phyloP scores from a whole-genome alignment of 2,888 invertebrate genomes.

The Oasisia sp. region DNA sequence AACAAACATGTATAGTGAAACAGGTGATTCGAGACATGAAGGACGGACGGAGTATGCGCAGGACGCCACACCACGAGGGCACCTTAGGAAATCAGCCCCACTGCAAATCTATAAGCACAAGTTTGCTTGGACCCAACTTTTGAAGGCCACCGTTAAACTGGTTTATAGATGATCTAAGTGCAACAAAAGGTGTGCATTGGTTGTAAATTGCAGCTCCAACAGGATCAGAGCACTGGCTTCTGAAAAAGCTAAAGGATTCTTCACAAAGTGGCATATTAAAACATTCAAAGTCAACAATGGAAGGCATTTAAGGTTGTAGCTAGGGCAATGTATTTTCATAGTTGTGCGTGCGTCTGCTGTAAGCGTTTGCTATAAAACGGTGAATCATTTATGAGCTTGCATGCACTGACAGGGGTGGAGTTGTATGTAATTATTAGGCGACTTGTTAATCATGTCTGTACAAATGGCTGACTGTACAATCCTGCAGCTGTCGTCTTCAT shows the following conservation, averaged over 20 bases:
- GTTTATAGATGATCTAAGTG: not conserved
- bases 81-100: not conserved
- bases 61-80: not conserved
- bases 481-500: not conserved
- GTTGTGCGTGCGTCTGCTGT: not conserved
- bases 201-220: not conserved
- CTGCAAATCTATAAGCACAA: not conserved
- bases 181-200: not conserved
- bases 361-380: not conserved
- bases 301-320: constrained; percentile 8
- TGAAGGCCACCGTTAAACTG: not conserved
- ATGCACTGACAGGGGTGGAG: not conserved
- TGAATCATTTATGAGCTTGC: constrained; percentile 3
- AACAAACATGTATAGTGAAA: not conserved
- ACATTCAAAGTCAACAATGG: not conserved
- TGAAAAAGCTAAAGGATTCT: not conserved
- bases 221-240: not conserved
- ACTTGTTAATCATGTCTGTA: not conserved
- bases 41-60: not conserved
- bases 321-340: not conserved
- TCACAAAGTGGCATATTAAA: not conserved
- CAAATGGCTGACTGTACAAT: not conserved
- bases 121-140: not conserved
- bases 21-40: not conserved
- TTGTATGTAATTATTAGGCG: constrained; percentile 13